Percentiles rank a stretch among this genome's conserved stretches.
These are phyloP conservation scores for Menura novaehollandiae DNA, from an alignment of 2,113 vertebrate species.

Conservation along the genomic window DNA sequence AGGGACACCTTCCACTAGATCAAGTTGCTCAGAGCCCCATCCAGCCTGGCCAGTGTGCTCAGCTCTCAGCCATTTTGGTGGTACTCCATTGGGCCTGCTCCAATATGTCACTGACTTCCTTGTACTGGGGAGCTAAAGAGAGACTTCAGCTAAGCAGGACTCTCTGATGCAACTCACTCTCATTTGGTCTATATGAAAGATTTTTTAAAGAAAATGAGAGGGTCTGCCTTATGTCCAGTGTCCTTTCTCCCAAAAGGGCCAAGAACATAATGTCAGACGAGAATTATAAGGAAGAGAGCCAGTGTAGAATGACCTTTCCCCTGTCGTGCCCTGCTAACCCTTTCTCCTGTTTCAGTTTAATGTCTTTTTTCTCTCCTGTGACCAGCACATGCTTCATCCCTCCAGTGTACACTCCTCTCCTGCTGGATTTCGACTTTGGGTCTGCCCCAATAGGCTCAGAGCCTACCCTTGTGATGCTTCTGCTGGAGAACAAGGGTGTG, in stretches of 20 bases:
- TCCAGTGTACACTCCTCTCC: constrained; percentile 73
- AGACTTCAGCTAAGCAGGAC: background rate
- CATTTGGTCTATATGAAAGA: background rate
- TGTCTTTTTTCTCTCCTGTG: background rate
- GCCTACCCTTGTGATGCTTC: constrained; percentile 75
- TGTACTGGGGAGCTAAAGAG: background rate
- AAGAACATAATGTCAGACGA: background rate
- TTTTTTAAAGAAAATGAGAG: background rate
- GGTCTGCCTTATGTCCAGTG: background rate
- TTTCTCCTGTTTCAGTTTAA: background rate
- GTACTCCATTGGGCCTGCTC: background rate
- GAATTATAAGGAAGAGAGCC: background rate
- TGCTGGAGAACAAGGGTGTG: constrained; percentile 82
- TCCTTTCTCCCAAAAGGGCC: background rate
- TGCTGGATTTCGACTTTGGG: constrained; percentile 87
- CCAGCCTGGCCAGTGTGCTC: background rate
- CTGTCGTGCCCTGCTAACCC: background rate
- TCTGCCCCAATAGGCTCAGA: constrained; percentile 77
- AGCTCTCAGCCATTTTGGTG: background rate
- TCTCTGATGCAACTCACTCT: background rate
- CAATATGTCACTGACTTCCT: background rate
- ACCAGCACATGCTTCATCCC: constrained; percentile 71
- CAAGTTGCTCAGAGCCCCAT: background rate
- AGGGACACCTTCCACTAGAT: background rate
- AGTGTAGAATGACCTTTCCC: background rate